Conservation (phyloP, 2,888 invertebrate genomes). For the Eupithecia vulgata region DNA sequence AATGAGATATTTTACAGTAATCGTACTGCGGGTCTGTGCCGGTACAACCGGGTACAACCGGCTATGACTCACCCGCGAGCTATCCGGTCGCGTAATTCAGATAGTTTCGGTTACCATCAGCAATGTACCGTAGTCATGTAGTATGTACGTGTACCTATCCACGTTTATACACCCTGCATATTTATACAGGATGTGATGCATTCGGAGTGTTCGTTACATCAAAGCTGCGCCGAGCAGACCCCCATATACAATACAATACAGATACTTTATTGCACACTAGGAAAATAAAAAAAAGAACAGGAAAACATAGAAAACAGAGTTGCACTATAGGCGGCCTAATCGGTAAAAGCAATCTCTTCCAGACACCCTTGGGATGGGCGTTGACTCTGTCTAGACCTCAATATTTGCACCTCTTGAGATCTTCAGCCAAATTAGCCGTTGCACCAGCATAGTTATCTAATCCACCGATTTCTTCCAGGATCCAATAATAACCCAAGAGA, state of each 20-base stretch:
- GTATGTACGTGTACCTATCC: neutral
- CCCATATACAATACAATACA: too few relatives aligned
- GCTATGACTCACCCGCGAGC: constrained; percentile 25
- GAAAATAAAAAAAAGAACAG: too few relatives aligned
- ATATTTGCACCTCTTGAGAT: too few relatives aligned
- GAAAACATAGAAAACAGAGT: too few relatives aligned
- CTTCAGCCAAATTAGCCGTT: too few relatives aligned
- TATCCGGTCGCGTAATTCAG: constrained; percentile 19
- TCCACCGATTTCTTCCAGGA: constrained; percentile 57
- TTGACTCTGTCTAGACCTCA: too few relatives aligned
- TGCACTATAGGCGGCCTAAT: too few relatives aligned
- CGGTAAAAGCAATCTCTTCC: too few relatives aligned
- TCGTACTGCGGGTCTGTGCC: neutral
- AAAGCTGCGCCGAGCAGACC: neutral
- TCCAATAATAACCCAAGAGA: constrained; percentile 69
- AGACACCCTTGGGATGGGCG: too few relatives aligned
- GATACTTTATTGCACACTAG: too few relatives aligned
- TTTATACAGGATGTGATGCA: neutral
- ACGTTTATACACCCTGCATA: neutral
- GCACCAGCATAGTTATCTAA: neutral
- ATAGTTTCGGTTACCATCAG: constrained; percentile 13
- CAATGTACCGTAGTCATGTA: neutral
- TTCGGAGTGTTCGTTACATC: neutral
- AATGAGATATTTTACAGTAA: too few relatives aligned
- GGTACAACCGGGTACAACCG: constrained; percentile 3